Base-by-base conservation (phyloP, 2,113 vertebrate genomes). In the Thunnus maccoyii region DNA sequence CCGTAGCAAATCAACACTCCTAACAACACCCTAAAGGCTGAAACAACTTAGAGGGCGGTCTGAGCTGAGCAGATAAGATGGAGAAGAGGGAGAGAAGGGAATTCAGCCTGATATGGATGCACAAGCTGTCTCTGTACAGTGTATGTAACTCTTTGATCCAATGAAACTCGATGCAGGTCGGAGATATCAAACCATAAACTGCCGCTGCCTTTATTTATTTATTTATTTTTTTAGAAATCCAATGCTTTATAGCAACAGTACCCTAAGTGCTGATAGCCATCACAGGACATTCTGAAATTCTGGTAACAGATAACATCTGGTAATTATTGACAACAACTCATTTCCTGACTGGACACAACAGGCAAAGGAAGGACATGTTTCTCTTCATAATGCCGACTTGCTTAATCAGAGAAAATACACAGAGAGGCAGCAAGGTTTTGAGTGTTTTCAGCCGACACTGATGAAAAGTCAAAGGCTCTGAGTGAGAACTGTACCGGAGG, bases 281-380 rank as follows among this genome's bases (percentile, higher is more conserved):
- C 30, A 7, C 51, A 80, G 83, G 54, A 91, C 72, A 75, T 65
- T 50, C 79, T 57, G 63, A 27, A 51, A 57, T 60, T 7, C 20
- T 51, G 54, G 76, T 36, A 76, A 63, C 58, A 57, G 72, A 92
- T 86, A 85, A 72, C 64, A 79, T 73, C 78, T 70, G 41, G 36
- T 62, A 74, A 87, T 89, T 72, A 84, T 1, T 50, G 68, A 76
- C 18, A 64, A 78, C 47, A 54, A 72, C 80, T 85, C n/a, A 86
- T 90, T 88, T 91, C 83, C 77, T 76, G 69, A 25, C 61, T 48
- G 71, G 57, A 86, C 76, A 83, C 51, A 72, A 74, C 78, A 61
- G 66, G 63, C 62, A 78, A 25, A 72, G 60, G 79, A 83, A 69
- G 72, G 41, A 11, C 54, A 61, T 52, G 73, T 76, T 86, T 79